Evolutionary conservation across 2,888 invertebrate species (phyloP).

Genomic region (Rhagium mordax): DNA sequence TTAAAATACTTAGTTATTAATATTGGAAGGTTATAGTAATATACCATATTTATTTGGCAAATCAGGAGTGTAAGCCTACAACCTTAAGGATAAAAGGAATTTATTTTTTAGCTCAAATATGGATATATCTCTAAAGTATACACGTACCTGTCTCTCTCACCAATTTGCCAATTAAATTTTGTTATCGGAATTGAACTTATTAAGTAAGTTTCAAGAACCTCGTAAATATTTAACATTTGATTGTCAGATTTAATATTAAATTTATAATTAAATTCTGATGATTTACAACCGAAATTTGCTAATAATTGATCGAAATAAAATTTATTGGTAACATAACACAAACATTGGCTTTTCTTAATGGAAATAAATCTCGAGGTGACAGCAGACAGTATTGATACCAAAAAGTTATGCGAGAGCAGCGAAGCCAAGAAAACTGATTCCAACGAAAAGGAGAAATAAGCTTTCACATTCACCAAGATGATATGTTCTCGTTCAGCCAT

Average conservation of each 20-base stretch:
- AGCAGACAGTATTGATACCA: slow-evolving; percentile 5
- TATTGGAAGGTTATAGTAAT: too few species aligned
- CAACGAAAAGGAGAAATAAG: background rate
- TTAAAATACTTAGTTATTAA: too few species aligned
- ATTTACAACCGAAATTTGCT: background rate
- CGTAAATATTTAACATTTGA: background rate
- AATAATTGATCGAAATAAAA: slow-evolving; percentile 4
- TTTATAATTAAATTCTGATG: background rate
- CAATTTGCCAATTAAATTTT: too few species aligned
- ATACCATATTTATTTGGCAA: too few species aligned
- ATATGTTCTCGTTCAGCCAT: background rate
- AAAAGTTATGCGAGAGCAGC: slow-evolving; percentile 11
- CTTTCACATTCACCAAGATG: background rate
- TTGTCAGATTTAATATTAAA: background rate
- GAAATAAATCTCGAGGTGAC: slow-evolving; percentile 18
- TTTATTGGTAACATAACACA: slow-evolving; percentile 10
- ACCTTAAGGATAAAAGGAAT: too few species aligned
- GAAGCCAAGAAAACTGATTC: slow-evolving; percentile 14
- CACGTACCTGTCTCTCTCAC: too few species aligned
- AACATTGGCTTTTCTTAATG: slow-evolving; percentile 8
- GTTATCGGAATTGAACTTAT: background rate
- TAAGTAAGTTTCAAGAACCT: background rate
- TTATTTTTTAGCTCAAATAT: too few species aligned
- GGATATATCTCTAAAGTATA: too few species aligned
- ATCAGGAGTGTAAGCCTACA: too few species aligned